Conservation (phyloP, 2,113 vertebrate species). For the Clupea harengus region DNA sequence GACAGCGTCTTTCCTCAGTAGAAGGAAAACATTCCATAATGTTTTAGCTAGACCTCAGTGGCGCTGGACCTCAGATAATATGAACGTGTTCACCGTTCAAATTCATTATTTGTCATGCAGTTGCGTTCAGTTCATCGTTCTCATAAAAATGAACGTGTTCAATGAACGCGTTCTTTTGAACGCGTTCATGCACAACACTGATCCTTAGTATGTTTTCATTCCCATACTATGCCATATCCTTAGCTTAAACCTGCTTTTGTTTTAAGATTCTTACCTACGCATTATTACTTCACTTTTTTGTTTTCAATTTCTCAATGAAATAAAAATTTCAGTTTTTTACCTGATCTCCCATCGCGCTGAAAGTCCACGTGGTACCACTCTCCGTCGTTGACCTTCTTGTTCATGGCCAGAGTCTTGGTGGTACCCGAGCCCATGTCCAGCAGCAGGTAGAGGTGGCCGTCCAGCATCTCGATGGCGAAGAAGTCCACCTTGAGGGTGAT, state of each 20-base stretch:
- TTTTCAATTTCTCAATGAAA: background rate
- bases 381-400: conserved; percentile 94
- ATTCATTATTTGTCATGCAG: no score
- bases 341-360: conserved; percentile 93
- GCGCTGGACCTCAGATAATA: no score
- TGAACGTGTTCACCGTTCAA: no score
- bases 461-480: conserved; percentile 97
- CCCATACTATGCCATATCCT: background rate
- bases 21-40: no score
- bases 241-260: background rate
- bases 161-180: no score
- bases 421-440: conserved; percentile 98
- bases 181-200: no score
- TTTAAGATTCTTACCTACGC: background rate
- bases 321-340: conserved; percentile 60
- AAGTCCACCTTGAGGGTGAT: conserved; percentile 95
- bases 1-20: no score
- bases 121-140: no score
- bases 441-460: conserved; percentile 91
- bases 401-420: conserved; percentile 91
- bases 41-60: no score
- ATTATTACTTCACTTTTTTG: background rate
- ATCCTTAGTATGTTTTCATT: background rate
- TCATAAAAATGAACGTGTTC: no score
- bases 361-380: conserved; percentile 99